A percentile compares a stretch with the other conserved stretches of the same genome.
Evolutionary conservation across 2,113 vertebrate genomes (phyloP).

Genomic region (Platycercus adscitus): DNA sequence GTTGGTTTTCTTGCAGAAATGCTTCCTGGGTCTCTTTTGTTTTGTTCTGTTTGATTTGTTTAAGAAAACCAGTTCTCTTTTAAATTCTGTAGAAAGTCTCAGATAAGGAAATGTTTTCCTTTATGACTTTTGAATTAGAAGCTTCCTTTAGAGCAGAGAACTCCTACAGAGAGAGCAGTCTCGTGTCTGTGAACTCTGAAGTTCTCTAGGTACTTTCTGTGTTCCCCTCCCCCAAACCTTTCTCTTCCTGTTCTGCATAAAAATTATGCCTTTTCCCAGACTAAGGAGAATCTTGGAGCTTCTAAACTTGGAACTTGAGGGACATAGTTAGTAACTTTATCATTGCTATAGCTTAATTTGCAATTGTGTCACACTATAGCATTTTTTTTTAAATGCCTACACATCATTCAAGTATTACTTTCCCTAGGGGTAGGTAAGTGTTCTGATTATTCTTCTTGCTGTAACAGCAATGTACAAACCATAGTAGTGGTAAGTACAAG

Average conservation of each 20-base stretch:
- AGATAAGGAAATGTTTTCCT: slow-evolving; percentile 15
- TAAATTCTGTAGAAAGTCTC: neutral
- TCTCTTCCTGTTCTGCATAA: neutral
- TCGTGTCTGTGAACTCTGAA: neutral
- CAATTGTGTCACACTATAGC: neutral
- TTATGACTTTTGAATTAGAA: slow-evolving; percentile 14
- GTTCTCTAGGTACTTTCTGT: neutral
- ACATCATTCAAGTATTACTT: neutral
- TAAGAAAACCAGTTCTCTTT: slow-evolving; percentile 16
- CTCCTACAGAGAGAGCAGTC: neutral
- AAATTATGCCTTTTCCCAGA: neutral
- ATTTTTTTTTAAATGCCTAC: neutral
- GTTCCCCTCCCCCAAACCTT: neutral
- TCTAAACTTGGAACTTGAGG: neutral
- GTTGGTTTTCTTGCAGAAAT: slow-evolving; percentile 39
- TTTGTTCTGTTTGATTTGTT: slow-evolving; percentile 5
- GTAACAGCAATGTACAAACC: neutral
- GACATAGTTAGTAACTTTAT: neutral
- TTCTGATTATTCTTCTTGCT: neutral
- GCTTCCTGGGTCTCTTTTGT: neutral
- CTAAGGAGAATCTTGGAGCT: neutral
- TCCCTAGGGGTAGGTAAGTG: neutral
- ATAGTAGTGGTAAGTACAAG: neutral
- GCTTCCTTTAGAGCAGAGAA: neutral
- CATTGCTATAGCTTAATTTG: neutral